Evolutionary conservation across 2,113 vertebrate genomes (phyloP), one percentile per base, ranked within the genome.

Genomic region (Rhinoptilus africanus): DNA sequence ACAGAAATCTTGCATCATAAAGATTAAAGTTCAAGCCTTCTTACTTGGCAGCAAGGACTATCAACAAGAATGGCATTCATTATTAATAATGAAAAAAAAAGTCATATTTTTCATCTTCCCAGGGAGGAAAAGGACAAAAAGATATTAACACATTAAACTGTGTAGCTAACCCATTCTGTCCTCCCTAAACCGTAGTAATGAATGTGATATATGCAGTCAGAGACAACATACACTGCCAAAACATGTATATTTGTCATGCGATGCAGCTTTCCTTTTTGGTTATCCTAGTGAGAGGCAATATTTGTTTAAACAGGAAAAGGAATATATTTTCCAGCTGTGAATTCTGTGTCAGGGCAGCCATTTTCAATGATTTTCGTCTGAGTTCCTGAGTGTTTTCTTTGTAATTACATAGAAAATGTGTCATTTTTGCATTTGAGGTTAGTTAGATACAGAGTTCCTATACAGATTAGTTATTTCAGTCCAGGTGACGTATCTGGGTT

Each of bases 381-480:
- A 19, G 34, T 91, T 88, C 35, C 34, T 72, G 20, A 12, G 18
- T 72, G 23, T 76, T 80, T 76, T 66, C 78, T 73, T 88, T 20
- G 6, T 77, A 48, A 63, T 77, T 51, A 23, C 8, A 6, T 41
- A 54, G 35, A 28, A 56, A 73, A 72, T 47, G 16, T 64, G 26
- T 77, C 17, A 32, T 20, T 50, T 85, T 63, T 81, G 34, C 12
- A 22, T 76, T 81, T 77, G 48, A 67, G 34, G 17, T 77, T 59
- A 64, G 73, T 68, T 56, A 68, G 30, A 62, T 76, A 67, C 2
- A 0, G 79, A 71, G 88, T 64, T 96, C 84, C 82, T 82, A 57
- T 85, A 80, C 68, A 95, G 71, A 51, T 89, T 84, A 79, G 86
- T 87, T 96, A 84, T 94, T 39, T 54, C 76, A 90, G 64, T 88